Conservation (phyloP, 2,113 vertebrate species). For the Grammomys surdaster region DNA sequence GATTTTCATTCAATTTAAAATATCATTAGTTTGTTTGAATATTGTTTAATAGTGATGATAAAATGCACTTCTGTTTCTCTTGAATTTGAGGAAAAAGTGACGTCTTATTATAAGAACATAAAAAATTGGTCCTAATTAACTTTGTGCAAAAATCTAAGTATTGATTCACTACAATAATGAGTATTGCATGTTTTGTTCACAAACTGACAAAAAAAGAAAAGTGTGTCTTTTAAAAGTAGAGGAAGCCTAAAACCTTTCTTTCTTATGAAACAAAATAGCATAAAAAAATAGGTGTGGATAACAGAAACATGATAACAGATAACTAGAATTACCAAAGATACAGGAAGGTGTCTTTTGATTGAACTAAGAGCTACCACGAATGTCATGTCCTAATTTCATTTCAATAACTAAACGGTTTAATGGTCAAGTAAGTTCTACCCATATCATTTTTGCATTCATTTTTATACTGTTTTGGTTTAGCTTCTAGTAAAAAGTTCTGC, state of each 20-base stretch:
- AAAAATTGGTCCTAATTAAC: slow-evolving; percentile 55
- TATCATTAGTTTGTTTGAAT: slow-evolving; percentile 45
- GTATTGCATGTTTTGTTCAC: slow-evolving; percentile 49
- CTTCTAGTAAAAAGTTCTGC: not conserved
- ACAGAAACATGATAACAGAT: not conserved
- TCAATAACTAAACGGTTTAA: slow-evolving; percentile 47
- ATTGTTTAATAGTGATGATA: slow-evolving; percentile 63
- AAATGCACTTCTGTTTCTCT: slow-evolving; percentile 30
- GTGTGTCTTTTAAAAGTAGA: slow-evolving; percentile 39
- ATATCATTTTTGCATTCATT: slow-evolving; percentile 23
- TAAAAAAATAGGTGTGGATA: not conserved
- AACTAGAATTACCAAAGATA: slow-evolving; percentile 32
- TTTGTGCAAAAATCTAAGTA: slow-evolving; percentile 51
- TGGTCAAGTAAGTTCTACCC: slow-evolving; percentile 62
- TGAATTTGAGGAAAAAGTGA: slow-evolving; percentile 45
- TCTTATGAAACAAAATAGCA: slow-evolving; percentile 15
- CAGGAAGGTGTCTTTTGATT: slow-evolving; percentile 39
- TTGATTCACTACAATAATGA: slow-evolving; percentile 48
- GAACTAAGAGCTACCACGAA: slow-evolving; percentile 28
- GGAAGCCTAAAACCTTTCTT: slow-evolving; percentile 41
- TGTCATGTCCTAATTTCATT: slow-evolving; percentile 58
- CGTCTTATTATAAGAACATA: slow-evolving; percentile 57
- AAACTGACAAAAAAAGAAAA: slow-evolving; percentile 30
- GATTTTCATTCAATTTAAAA: slow-evolving; percentile 56
- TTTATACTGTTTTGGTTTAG: not conserved